Evolutionary conservation across 2,888 invertebrate genomes (phyloP).

Genomic region (Cerceris rybyensis): DNA sequence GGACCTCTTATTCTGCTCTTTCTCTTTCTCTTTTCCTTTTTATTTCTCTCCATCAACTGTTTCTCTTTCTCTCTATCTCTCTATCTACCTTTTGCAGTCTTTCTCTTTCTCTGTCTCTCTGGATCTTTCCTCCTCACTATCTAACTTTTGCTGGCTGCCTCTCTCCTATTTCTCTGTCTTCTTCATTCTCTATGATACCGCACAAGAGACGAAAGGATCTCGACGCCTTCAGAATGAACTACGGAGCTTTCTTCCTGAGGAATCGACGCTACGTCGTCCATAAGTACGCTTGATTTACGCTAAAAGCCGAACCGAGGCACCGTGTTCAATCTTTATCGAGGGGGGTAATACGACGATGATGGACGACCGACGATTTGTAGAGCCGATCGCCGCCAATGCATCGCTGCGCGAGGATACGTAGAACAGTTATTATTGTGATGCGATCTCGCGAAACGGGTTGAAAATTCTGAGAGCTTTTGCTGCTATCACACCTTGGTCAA

Average conservation of each 20-base stretch:
- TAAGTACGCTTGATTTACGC: constrained; percentile 67
- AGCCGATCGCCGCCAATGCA: constrained; percentile 29
- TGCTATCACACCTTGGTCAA: too few species aligned
- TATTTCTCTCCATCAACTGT: too few species aligned
- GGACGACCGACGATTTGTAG: constrained; percentile 64
- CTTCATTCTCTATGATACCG: constrained; percentile 7
- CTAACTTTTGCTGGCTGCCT: not conserved
- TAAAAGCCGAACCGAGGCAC: constrained; percentile 53
- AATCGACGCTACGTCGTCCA: constrained; percentile 38
- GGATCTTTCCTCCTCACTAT: too few species aligned
- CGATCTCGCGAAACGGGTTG: constrained; percentile 6
- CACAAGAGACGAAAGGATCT: constrained; percentile 29
- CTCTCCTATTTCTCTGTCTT: not conserved
- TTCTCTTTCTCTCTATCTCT: not conserved
- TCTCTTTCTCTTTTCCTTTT: constrained; percentile 11
- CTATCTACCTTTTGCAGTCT: too few species aligned
- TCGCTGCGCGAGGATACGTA: constrained; percentile 20
- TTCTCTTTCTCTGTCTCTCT: too few species aligned
- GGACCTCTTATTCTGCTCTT: not conserved
- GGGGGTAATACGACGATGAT: constrained; percentile 63
- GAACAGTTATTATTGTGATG: constrained; percentile 47
- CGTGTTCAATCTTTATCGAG: constrained; percentile 53
- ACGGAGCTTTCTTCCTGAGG: constrained; percentile 37
- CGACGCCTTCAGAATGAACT: constrained; percentile 45
- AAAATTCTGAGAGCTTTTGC: too few species aligned